Evolutionary conservation across 2,888 invertebrate species (phyloP), one percentile per base, ranked within the genome.

Genomic region (Nasonia oneida): DNA sequence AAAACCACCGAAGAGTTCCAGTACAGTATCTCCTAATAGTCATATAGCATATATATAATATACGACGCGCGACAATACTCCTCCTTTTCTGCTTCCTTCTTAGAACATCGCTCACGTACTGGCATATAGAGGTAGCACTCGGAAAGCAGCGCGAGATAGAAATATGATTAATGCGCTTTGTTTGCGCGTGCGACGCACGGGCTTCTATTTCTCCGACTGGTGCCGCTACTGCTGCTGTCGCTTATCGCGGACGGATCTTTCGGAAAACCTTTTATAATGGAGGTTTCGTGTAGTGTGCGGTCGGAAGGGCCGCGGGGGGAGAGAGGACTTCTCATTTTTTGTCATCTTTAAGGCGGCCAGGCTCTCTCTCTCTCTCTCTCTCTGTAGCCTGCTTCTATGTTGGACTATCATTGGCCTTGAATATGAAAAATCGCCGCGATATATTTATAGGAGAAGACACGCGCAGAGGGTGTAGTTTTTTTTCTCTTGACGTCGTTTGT

Each of bases 141-240:
- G 57, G 57, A 61, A 61, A 67, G 73, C 23, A 23, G 39, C n/a
- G 29, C 23, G 23, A 53, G n/a, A 78, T 61, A 61, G 61, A 78
- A 78, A 47, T 79, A 78, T 84, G 84, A 84, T 84, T 79, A 79
- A 84, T 84, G 64, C 33, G 64, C 50, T 84, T 79, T 79, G 84
- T 83, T 83, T 42, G 71, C 29, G 50, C 61, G 73, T 15, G 33
- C 64, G 47, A 10, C 50, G 71, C 33, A 29, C 23, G 64, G 33
- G 37, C 64, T 39, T 18, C 12, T 47, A 12, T 61, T 18, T 29
- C 57, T 57, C 10, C 14, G 14, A 10, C 3, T n/a, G n/a, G 29
- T 61, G 42, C 29, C 29, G 29, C 29, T 29, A 29, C 0, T 18
- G 8, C 78, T 29, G 64, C 42, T 33, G 12, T 1, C 39, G 47